Base-by-base conservation (phyloP, 1,140 invertebrate species). In the Leguminivora glycinivorella region DNA sequence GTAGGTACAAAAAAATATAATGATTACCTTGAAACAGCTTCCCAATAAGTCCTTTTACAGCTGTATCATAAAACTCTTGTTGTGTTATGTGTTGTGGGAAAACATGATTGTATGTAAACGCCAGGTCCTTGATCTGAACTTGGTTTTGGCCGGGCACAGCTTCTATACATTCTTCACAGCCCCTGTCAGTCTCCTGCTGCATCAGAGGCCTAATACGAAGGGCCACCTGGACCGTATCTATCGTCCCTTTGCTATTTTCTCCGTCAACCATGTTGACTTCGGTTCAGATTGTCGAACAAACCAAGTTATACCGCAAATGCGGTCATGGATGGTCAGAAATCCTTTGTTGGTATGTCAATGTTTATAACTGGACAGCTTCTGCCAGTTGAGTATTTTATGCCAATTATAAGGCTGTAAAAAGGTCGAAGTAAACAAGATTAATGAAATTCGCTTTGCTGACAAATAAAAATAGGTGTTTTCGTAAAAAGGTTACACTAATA, bases 51-150 rank as follows among this genome's bases (percentile, higher is more conserved):
- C 92, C 89, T 75, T 95, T 93, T 3, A 98, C 95, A 75, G 96
- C 95, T 4, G 90, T 93, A 19, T 96, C 92, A 87, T 98, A 99
- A 68, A 98, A 93, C 31, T 94, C 92, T 26, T 94, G 92, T 83
- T 99, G 97, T 0, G 90, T 92, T 14, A 94, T 92, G 40, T 94
- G 91, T 31, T 94, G 92, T 68, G 94, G 92, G 80, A 98, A 97
- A 0, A 98, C 96, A 92, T 96, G 94, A 87, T 98, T 98, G 85
- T 95, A 99, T 0, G 97, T 98, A 78, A 98, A 99, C 0, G 94
- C 92, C 77, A 96, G 94, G 25, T 96, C 96, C 75, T 94, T 93
- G 0, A 98, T 93, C n/a, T 93, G 90, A 17, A 97, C 93, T 89
- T 97, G 96, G 2, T 94, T 94, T 60, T 94, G 85, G 14, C 93